Evolutionary conservation across 2,888 invertebrate species (phyloP), one percentile per base, ranked within the genome.

Genomic region (Chrysotoxum bicinctum): DNA sequence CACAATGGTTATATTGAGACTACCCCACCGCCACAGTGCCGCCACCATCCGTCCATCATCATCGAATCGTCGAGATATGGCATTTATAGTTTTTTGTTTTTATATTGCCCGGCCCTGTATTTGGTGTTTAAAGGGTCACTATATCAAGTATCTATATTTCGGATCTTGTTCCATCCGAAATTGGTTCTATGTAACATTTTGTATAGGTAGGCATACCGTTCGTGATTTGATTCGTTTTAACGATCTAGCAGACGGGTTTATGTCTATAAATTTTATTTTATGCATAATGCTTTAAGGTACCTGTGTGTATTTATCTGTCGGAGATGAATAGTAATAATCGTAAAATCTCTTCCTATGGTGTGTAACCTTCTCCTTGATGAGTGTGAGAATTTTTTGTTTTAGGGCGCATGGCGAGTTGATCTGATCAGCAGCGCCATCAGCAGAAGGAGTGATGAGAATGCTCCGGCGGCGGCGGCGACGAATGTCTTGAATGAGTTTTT

Each of bases 301-400:
- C 66, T 37, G 66, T 56, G 32, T 68, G 54, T 48, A 19, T 60
- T 30, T 69, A 40, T 70, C 35, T 62, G 70, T 43, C 35, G 68
- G 70, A 76, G 85, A 85, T 81, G 80, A 81, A 72, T 81, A 76
- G 85, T 76, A 85, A 85, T 85, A 85, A 85, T 81, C 85, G 77
- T 85, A 81, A 85, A 77, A 77, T 81, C 35, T 80, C 35, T 81
- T 81, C 81, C 76, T 81, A 81, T 76, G 81, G 76, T 76, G 76
- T 76, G 72, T 81, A 85, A 68, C 81, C 73, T 77, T 26, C 8
- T 72, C 69, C 77, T 72, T 85, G 85, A 85, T 85, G 81, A 85
- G 81, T 85, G 85, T 85, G 85, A 85, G 85, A 85, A 85, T 50
- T 81, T 64, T 48, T 54, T n/a, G n/a, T 74, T 60, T 72, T 43